A percentile compares a stretch with the other conserved stretches of the same genome.
These are phyloP conservation scores for Empis stercorea DNA, from an alignment of 2,888 invertebrate genomes.

Conservation along the genomic window DNA sequence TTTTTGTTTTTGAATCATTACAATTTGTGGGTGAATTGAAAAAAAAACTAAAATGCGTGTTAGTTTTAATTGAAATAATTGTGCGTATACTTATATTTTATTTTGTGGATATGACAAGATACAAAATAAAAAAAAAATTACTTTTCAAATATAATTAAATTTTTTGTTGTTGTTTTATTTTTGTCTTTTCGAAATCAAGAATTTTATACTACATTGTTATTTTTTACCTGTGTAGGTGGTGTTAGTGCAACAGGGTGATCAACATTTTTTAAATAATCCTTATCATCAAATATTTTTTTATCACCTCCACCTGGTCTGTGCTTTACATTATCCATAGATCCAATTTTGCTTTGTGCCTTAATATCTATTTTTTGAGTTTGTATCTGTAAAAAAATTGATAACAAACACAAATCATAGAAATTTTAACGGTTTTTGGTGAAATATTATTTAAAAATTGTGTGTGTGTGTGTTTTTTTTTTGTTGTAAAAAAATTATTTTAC, in stretches of 20 bases:
- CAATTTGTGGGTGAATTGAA: too few species aligned
- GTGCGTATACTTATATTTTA: too few species aligned
- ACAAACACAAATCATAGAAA: background rate
- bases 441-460: background rate
- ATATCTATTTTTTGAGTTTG: conserved; percentile 83
- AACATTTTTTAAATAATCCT: conserved; percentile 76
- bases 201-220: conserved; percentile 8
- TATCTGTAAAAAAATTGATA: conserved; percentile 48
- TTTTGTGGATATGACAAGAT: too few species aligned
- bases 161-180: too few species aligned
- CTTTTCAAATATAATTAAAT: too few species aligned
- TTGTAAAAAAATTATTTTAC: too few species aligned
- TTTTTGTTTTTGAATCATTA: too few species aligned
- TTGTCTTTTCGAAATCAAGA: too few species aligned
- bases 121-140: background rate
- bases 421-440: background rate
- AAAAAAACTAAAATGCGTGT: too few species aligned
- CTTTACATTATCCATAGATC: conserved; percentile 75
- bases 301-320: conserved; percentile 89
- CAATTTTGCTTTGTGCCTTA: conserved; percentile 85
- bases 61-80: too few species aligned
- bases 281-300: conserved; percentile 87
- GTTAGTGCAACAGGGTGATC: conserved; percentile 43
- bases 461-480: too few species aligned
- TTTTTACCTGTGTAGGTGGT: conserved; percentile 43